A percentile compares a stretch with the other conserved stretches of the same genome.
Conservation (phyloP, 2,888 invertebrate genomes). For the Chironomus tentans region DNA sequence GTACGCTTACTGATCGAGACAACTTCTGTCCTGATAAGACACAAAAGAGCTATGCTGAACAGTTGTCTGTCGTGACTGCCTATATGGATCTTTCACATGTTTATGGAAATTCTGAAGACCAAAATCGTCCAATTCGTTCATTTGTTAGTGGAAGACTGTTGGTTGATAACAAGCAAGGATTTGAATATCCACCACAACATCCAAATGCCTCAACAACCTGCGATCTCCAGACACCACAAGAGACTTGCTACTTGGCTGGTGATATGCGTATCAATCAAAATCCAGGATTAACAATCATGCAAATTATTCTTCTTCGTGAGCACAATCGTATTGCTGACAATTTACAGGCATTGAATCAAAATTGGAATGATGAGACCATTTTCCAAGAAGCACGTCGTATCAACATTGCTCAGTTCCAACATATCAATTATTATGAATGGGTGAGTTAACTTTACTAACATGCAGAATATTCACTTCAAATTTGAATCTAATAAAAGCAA, state of each 20-base stretch:
- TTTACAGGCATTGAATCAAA: slow-evolving; percentile 44
- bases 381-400: slow-evolving; percentile 47
- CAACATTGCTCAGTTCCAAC: slow-evolving; percentile 45
- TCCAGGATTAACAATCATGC: slow-evolving; percentile 43
- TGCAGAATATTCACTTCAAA: too few relatives aligned
- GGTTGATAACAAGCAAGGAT: slow-evolving; percentile 53
- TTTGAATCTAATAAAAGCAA: too few relatives aligned
- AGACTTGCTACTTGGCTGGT: slow-evolving; percentile 69
- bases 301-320: slow-evolving; percentile 44
- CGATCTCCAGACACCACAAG: slow-evolving; percentile 51
- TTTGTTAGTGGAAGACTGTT: slow-evolving; percentile 58
- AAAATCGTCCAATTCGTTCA: slow-evolving; percentile 56
- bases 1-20: slow-evolving; percentile 54
- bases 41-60: slow-evolving; percentile 32
- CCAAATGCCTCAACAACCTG: slow-evolving; percentile 62
- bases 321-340: slow-evolving; percentile 45
- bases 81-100: slow-evolving; percentile 70
- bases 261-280: slow-evolving; percentile 45
- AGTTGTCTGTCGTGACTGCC: slow-evolving; percentile 60
- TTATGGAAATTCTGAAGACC: slow-evolving; percentile 63
- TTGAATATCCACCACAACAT: slow-evolving; percentile 62
- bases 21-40: slow-evolving; percentile 44
- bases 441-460: too few relatives aligned
- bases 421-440: slow-evolving; percentile 47
- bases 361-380: slow-evolving; percentile 45